Evolutionary conservation across 2,888 invertebrate species (phyloP).

Genomic region (Brachyptera putata): DNA sequence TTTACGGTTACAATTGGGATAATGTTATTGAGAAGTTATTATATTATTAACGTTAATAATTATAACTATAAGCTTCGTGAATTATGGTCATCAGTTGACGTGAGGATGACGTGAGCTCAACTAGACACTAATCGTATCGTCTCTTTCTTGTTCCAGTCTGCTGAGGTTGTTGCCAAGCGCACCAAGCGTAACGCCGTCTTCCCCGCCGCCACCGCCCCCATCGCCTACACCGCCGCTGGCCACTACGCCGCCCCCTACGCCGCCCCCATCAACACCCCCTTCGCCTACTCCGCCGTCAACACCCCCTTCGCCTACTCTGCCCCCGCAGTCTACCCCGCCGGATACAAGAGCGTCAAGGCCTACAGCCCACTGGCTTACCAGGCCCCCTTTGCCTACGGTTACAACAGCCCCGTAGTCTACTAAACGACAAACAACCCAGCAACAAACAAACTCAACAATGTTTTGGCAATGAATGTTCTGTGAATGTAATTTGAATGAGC

Average conservation of each 20-base stretch:
- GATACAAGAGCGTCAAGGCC: constrained; percentile 19
- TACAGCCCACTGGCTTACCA: constrained; percentile 23
- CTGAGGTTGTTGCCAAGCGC: too few species aligned
- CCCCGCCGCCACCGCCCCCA: constrained; percentile 31
- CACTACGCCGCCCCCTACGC: constrained; percentile 29
- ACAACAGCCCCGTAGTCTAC: constrained; percentile 25
- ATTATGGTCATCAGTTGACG: too few species aligned
- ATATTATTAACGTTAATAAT: too few species aligned
- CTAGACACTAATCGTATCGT: too few species aligned
- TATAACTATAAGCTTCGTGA: too few species aligned
- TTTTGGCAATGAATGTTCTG: not conserved
- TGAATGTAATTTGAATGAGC: constrained; percentile 2
- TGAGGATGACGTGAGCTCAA: too few species aligned
- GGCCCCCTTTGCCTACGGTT: constrained; percentile 6
- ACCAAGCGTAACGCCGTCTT: too few species aligned
- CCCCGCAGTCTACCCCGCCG: constrained; percentile 30
- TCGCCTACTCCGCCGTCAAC: constrained; percentile 18
- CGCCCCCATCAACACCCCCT: constrained; percentile 28
- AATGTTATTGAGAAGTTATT: too few species aligned
- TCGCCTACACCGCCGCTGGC: constrained; percentile 25
- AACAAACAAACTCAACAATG: not conserved
- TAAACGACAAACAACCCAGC: constrained; percentile 18
- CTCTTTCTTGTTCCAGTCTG: too few species aligned
- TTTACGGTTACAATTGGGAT: too few species aligned
- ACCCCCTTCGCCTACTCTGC: constrained; percentile 24